Percentiles rank a stretch among this genome's conserved stretches.
phyloP scores from a whole-genome alignment of 2,888 invertebrate genomes.

The Hirtodrosophila duncani region DNA sequence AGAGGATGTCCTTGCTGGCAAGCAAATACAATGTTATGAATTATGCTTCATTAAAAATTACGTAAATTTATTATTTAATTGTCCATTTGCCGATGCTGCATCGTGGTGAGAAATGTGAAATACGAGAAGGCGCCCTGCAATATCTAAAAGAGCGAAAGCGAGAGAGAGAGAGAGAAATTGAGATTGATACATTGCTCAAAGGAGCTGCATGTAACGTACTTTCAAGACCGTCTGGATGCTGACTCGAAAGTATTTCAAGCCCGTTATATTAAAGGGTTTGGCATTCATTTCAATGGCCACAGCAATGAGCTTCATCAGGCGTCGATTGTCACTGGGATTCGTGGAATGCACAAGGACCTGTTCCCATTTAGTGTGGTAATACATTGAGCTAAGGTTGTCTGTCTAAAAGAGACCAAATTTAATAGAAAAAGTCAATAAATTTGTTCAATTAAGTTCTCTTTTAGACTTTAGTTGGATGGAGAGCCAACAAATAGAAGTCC shows the following conservation, averaged over 20 bases:
- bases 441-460: no score
- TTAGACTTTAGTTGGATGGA: no score
- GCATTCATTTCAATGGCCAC: slow-evolving; percentile 59
- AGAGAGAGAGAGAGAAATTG: not conserved
- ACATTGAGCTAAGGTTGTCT: slow-evolving; percentile 60
- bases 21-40: slow-evolving; percentile 6
- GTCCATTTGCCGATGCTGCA: slow-evolving; percentile 46
- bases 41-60: slow-evolving; percentile 49
- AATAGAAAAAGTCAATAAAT: not conserved
- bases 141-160: slow-evolving; percentile 39
- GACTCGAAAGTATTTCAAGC: slow-evolving; percentile 64
- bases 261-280: slow-evolving; percentile 59
- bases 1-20: slow-evolving; percentile 10
- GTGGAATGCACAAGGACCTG: slow-evolving; percentile 50
- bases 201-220: slow-evolving; percentile 32
- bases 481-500: no score
- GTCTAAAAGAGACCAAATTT: slow-evolving; percentile 37
- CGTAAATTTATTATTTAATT: slow-evolving; percentile 28
- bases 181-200: not conserved
- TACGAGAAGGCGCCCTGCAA: slow-evolving; percentile 70
- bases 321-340: slow-evolving; percentile 53
- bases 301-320: slow-evolving; percentile 55
- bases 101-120: slow-evolving; percentile 70
- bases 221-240: slow-evolving; percentile 57
- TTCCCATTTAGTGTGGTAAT: slow-evolving; percentile 68